Evolutionary conservation across 2,113 vertebrate genomes (phyloP), one percentile per base, ranked within the genome.

Genomic region (Paracanthobrama guichenoti): DNA sequence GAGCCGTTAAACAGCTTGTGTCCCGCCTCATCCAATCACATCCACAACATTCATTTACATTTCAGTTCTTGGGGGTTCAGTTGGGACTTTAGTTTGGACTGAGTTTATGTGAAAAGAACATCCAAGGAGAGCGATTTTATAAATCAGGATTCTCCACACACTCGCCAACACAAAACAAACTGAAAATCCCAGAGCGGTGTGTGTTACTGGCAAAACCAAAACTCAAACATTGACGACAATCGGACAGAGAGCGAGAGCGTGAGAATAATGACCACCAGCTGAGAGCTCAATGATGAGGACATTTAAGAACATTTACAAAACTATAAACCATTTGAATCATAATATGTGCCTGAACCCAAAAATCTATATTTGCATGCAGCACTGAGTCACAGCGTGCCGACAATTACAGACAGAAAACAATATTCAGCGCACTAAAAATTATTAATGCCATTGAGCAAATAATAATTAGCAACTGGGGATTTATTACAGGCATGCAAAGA

Each of bases 1-100:
- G 81, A 88, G 88, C 87, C 71, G 86, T 90, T 78, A 84, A 92
- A 91, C 89, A 90, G 89, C 90, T 86, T 90, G 90, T 89, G 85
- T 89, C 89, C 90, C 88, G 86, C 90, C 89, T 91, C 85, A 88
- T 26, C 79, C 90, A 91, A 90, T 90, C 88, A 90, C 88, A 89
- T 90, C 89, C 86, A 92, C 90, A 88, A 87, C 93, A 91, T 93
- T 92, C 93, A 91, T 92, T 93, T 91, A 89, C 88, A 89, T 73
- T 89, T 88, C 88, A 90, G 90, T 91, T 90, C 89, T 93, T 93
- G 76, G 89, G 89, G 76, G 82, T 89, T 91, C 93, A 91, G 88
- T 42, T 74, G 92, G 91, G 91, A 92, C 91, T 91, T 76, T 55
- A 89, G 89, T 90, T 90, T 90, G 85, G 89, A 55, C 50, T 89